A percentile compares a stretch with the other conserved stretches of the same genome.
These are phyloP conservation scores for Agriopis aurantiaria DNA, from an alignment of 2,888 invertebrate species.

Conservation along the genomic window DNA sequence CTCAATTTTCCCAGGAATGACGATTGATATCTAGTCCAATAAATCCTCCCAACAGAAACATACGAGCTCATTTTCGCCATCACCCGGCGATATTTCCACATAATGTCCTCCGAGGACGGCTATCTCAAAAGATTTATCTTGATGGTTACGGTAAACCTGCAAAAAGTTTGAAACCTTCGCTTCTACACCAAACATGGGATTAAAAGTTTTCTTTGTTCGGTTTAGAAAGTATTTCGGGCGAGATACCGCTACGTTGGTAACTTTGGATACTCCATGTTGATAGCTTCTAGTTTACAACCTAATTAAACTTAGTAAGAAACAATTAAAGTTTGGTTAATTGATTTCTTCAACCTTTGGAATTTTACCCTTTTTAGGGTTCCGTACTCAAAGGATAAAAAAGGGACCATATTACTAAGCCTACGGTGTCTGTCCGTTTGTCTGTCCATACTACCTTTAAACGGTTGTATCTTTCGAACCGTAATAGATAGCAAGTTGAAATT, in stretches of 20 bases:
- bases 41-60: slow-evolving; percentile 62
- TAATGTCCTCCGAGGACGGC: slow-evolving; percentile 68
- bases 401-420: neutral
- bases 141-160: slow-evolving; percentile 59
- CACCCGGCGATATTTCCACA: slow-evolving; percentile 68
- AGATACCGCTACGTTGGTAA: slow-evolving; percentile 11
- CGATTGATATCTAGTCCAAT: slow-evolving; percentile 59
- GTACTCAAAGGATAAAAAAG: neutral
- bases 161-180: slow-evolving; percentile 35
- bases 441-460: no score
- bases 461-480: no score
- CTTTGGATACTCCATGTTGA: slow-evolving; percentile 14
- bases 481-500: no score
- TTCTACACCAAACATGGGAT: slow-evolving; percentile 29
- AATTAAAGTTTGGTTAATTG: slow-evolving; percentile 21
- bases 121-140: slow-evolving; percentile 74
- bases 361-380: neutral
- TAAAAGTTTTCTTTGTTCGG: slow-evolving; percentile 30
- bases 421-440: no score
- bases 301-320: slow-evolving; percentile 26
- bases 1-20: slow-evolving; percentile 54
- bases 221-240: slow-evolving; percentile 17
- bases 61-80: slow-evolving; percentile 70
- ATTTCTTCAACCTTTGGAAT: neutral
- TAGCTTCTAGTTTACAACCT: slow-evolving; percentile 20